Conservation (phyloP, 2,888 invertebrate genomes). For the Neoscelio sp. region DNA sequence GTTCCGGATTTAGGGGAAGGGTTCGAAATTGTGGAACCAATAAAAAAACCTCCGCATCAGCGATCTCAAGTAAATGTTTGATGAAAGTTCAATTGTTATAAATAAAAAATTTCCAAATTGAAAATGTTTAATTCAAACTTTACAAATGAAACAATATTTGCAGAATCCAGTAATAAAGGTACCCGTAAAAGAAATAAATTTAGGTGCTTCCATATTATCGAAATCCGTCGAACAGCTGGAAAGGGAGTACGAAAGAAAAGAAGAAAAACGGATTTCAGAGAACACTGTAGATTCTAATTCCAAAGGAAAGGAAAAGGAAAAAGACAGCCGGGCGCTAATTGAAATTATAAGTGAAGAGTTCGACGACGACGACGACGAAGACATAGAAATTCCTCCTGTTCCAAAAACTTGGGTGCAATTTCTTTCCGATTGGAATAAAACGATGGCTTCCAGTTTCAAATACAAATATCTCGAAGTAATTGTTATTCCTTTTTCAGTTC, state of each 20-base stretch:
- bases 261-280: constrained; percentile 13
- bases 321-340: constrained; percentile 27
- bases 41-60: constrained; percentile 87
- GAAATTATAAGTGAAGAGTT: constrained; percentile 49
- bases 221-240: constrained; percentile 40
- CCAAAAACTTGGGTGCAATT: constrained; percentile 89
- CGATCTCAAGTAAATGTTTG: constrained; percentile 88
- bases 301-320: neutral
- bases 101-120: constrained; percentile 5
- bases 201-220: constrained; percentile 34
- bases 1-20: constrained; percentile 81
- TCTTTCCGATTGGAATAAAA: constrained; percentile 86
- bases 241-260: constrained; percentile 24
- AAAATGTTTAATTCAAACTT: constrained; percentile 19
- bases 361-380: constrained; percentile 32
- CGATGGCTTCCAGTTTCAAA: constrained; percentile 83
- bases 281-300: constrained; percentile 10
- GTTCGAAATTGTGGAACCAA: constrained; percentile 83
- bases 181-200: constrained; percentile 82
- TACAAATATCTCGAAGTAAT: constrained; percentile 86
- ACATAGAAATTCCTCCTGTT: constrained; percentile 78
- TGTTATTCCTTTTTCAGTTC: no score
- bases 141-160: constrained; percentile 74
- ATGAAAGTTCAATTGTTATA: no score
- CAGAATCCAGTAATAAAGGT: constrained; percentile 86